Evolutionary conservation across 2,113 vertebrate species (phyloP).

Genomic region (Syrmaticus mikado): DNA sequence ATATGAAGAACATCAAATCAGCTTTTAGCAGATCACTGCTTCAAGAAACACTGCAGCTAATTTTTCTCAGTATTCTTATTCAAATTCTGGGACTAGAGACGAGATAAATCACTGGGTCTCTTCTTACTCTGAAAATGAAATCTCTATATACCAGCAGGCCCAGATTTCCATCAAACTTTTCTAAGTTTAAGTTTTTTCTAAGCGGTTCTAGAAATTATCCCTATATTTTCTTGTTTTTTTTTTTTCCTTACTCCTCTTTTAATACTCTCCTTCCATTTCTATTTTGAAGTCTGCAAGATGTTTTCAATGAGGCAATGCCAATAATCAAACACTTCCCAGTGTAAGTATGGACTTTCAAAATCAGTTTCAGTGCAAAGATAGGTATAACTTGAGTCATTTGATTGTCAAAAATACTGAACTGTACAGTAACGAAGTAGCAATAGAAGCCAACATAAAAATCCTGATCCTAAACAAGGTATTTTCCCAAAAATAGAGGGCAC

Average conservation of each 20-base stretch:
- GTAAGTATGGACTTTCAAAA: background rate
- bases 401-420: background rate
- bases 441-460: background rate
- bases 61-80: background rate
- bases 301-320: background rate
- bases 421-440: background rate
- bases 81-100: background rate
- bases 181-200: background rate
- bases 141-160: background rate
- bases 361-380: background rate
- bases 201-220: background rate
- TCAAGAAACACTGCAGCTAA: background rate
- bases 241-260: background rate
- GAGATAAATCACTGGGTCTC: background rate
- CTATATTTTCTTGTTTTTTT: background rate
- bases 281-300: background rate
- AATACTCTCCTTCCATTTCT: background rate
- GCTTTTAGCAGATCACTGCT: background rate
- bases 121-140: background rate
- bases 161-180: background rate
- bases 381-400: background rate
- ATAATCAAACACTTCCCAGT: background rate
- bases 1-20: background rate
- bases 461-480: background rate
- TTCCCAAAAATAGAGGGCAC: background rate